phyloP scores from a whole-genome alignment of 2,797 vertebrate genomes.

The Adrianichthys oophorus region DNA sequence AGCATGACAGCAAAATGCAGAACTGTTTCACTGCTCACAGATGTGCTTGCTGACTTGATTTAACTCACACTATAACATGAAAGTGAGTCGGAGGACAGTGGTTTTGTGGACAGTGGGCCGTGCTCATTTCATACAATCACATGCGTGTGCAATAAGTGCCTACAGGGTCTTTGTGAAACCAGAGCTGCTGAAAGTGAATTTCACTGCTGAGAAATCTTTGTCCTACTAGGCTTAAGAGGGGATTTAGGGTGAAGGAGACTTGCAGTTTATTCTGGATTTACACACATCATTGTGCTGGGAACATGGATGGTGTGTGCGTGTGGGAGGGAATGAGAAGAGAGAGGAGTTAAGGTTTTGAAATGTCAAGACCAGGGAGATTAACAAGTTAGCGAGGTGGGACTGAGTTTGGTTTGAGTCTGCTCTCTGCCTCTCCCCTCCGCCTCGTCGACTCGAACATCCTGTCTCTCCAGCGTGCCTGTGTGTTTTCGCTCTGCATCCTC shows the following conservation, averaged over 20 bases:
- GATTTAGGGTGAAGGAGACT: slow-evolving; percentile 61
- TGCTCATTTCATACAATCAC: no score
- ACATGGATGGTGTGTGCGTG: slow-evolving; percentile 3
- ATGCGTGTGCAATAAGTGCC: no score
- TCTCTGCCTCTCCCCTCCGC: slow-evolving; percentile 21
- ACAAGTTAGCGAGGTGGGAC: slow-evolving; percentile 50
- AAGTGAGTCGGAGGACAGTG: no score
- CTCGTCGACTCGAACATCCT: slow-evolving; percentile 31
- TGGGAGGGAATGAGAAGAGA: slow-evolving; percentile 8
- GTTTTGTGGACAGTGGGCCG: no score
- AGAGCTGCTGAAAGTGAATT: slow-evolving; percentile 60
- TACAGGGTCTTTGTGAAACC: slow-evolving; percentile 26
- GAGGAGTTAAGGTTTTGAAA: slow-evolving; percentile 61
- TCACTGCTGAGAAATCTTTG: slow-evolving; percentile 49
- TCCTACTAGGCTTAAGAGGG: slow-evolving; percentile 52
- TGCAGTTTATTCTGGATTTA: slow-evolving; percentile 61
- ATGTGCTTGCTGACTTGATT: no score
- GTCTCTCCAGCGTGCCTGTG: slow-evolving; percentile 11
- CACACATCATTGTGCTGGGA: slow-evolving; percentile 55
- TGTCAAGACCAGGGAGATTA: slow-evolving; percentile 71
- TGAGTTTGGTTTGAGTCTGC: slow-evolving; percentile 28
- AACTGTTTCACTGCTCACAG: no score
- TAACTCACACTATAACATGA: no score
- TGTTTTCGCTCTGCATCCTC: slow-evolving; percentile 28
- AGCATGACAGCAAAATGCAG: no score